A percentile compares a stretch with the other conserved stretches of the same genome.
Evolutionary conservation across 92 coral and sea anemone species (phyloP).

Genomic region (Palythoa caribaeorum): DNA sequence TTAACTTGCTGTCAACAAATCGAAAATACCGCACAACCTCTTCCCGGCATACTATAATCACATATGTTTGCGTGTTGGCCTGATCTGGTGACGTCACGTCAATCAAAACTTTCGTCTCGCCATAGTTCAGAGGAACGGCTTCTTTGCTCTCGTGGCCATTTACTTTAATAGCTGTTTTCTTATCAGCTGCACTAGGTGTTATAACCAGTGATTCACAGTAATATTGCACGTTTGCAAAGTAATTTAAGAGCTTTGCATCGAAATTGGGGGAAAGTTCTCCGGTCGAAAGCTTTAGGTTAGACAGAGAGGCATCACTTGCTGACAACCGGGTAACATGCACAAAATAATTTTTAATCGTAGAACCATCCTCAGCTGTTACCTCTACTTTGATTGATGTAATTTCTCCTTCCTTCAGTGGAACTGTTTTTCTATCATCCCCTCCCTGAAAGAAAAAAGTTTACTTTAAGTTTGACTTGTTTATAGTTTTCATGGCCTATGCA

Average conservation of each 20-base stretch:
- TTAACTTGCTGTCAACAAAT: slow-evolving; percentile 61
- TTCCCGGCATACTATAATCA: slow-evolving; percentile 63
- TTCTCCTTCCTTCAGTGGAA: slow-evolving; percentile 84
- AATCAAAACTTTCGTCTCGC: slow-evolving; percentile 81
- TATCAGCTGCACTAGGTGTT: slow-evolving; percentile 83
- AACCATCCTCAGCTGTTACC: slow-evolving; percentile 97
- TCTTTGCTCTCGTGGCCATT: slow-evolving; percentile 72
- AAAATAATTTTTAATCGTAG: slow-evolving; percentile 86
- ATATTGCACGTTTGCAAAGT: slow-evolving; percentile 70
- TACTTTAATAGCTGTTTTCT: slow-evolving; percentile 76
- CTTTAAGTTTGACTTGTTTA: not conserved
- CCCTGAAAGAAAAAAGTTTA: slow-evolving; percentile 56
- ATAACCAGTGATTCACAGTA: slow-evolving; percentile 65
- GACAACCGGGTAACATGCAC: slow-evolving; percentile 85
- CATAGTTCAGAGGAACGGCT: slow-evolving; percentile 72
- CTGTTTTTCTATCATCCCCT: slow-evolving; percentile 84
- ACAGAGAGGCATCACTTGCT: slow-evolving; percentile 89
- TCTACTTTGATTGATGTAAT: slow-evolving; percentile 84
- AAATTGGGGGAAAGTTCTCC: slow-evolving; percentile 79
- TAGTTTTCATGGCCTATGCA: not conserved
- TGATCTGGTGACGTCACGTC: slow-evolving; percentile 94
- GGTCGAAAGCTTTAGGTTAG: slow-evolving; percentile 74
- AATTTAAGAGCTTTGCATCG: slow-evolving; percentile 61
- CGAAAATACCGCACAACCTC: slow-evolving; percentile 70
- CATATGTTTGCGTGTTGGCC: slow-evolving; percentile 67